phyloP scores from a whole-genome alignment of 2,113 vertebrate species.

The Lethenteron camtschaticum region DNA sequence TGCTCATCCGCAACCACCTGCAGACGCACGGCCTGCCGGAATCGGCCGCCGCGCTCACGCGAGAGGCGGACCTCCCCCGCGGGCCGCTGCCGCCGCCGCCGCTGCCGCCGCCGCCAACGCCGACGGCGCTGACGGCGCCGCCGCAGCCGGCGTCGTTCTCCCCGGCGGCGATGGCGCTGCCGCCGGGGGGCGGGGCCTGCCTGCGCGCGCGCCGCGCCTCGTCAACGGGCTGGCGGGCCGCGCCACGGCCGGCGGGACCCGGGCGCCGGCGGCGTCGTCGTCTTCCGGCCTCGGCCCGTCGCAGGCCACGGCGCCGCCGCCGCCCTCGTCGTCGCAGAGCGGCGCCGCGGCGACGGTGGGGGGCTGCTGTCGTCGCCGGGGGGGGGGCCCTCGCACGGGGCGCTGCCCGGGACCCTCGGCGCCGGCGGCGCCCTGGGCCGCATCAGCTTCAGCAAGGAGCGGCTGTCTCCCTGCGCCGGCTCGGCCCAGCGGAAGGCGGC shows the following conservation, averaged over 20 bases:
- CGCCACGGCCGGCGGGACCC: conserved; percentile 31
- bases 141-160: conserved; percentile 34
- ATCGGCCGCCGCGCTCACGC: conserved; percentile 53
- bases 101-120: conserved; percentile 14
- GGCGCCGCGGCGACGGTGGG: conserved; percentile 7
- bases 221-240: conserved; percentile 57
- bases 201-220: conserved; percentile 64
- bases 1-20: conserved; percentile 85
- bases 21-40: conserved; percentile 76
- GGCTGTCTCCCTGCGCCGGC: conserved; percentile 42
- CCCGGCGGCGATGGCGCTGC: conserved; percentile 28
- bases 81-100: not conserved
- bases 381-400: conserved; percentile 35
- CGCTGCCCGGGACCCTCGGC: conserved; percentile 18
- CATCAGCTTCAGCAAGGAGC: conserved; percentile 76
- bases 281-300: conserved; percentile 34
- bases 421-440: conserved; percentile 54
- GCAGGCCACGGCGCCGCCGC: conserved; percentile 38
- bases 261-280: conserved; percentile 23
- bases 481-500: conserved; percentile 33
- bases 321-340: conserved; percentile 22
- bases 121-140: conserved; percentile 30
- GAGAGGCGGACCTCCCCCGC: conserved; percentile 87
- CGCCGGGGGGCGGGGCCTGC: conserved; percentile 24
- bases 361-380: conserved; percentile 22